Conservation (phyloP, 2,797 vertebrate genomes). For the Pantherophis vulpinus region DNA sequence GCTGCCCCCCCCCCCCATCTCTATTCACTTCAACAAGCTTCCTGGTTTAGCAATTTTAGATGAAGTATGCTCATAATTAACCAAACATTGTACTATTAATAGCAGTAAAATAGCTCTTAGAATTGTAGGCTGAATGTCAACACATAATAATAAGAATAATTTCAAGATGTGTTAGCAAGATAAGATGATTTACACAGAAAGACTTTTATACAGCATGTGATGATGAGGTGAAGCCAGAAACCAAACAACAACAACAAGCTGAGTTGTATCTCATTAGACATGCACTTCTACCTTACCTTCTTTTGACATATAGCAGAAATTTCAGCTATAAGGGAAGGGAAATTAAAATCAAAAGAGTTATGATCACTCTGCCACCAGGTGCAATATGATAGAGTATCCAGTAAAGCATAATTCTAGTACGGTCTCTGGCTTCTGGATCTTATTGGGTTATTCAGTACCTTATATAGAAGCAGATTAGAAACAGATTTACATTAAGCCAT, state of each 20-base stretch:
- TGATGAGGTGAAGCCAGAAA: slow-evolving; percentile 62
- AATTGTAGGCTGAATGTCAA: slow-evolving; percentile 36
- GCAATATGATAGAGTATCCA: background rate
- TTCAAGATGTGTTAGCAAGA: slow-evolving; percentile 36
- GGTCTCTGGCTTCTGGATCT: background rate
- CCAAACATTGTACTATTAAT: background rate
- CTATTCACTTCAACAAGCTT: background rate
- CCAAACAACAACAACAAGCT: slow-evolving; percentile 48
- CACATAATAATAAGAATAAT: slow-evolving; percentile 47
- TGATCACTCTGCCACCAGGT: background rate
- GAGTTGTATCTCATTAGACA: slow-evolving; percentile 63
- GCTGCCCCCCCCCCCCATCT: background rate
- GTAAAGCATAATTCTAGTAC: background rate
- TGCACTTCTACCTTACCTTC: slow-evolving; percentile 86
- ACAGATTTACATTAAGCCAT: background rate
- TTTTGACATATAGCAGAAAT: slow-evolving; percentile 99
- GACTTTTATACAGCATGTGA: slow-evolving; percentile 41
- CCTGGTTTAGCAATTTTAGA: background rate
- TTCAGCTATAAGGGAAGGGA: slow-evolving; percentile 90
- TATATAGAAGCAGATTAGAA: background rate
- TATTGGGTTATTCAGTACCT: background rate
- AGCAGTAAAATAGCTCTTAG: slow-evolving; percentile 19
- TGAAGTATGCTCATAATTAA: background rate
- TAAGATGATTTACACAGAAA: slow-evolving; percentile 45
- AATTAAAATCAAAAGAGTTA: slow-evolving; percentile 72